Base-by-base conservation (phyloP, 2,888 invertebrate genomes). In the Desoria tigrina region DNA sequence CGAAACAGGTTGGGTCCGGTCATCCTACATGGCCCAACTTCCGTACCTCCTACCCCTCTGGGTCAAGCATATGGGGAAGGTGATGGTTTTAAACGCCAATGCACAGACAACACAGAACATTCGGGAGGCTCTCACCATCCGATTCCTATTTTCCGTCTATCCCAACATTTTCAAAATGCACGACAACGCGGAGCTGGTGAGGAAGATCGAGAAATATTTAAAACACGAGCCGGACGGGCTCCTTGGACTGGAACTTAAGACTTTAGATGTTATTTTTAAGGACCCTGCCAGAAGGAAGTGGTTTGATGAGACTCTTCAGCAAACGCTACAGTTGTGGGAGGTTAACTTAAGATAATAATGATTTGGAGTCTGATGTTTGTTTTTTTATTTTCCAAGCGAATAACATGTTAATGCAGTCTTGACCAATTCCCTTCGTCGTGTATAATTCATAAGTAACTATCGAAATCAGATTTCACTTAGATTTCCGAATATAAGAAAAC, bases 301-400 rank as follows among this genome's bases (percentile, higher is more conserved):
- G 91, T 93, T 92, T 79, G 87, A 89, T 76, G 92, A 92, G 83
- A 90, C 92, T 65, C 85, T 93, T 79, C 91, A 92, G 82, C 93
- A 93, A 84, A 90, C 90, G 82, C 86, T 92, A 81, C 92, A 91
- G 81, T 82, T 93, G 72, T 92, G 92, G 91, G 92, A 93, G 81
- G 88, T 88, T 78, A 93, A 93, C 81, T 90, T 92, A 86, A 89
- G 86, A 86, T 65, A 61, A 65, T 27, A 24, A n/a, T n/a, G n/a
- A 32, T 32, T 32, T 32, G 11, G 32, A 45, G 23, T 50, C 28
- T 59, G 28, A 42, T 32, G 50, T 45, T 18, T 45, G 16, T 18
- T 9, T 39, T 39, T 39, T 39, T 39, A 9, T 39, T 39, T 11
- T n/a, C n/a, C n/a, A n/a, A n/a, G n/a, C n/a, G n/a, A n/a, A n/a